A percentile compares a stretch with the other conserved stretches of the same genome.
Conservation (phyloP, 2,113 vertebrate species). For the Phalacrocorax carbo region DNA sequence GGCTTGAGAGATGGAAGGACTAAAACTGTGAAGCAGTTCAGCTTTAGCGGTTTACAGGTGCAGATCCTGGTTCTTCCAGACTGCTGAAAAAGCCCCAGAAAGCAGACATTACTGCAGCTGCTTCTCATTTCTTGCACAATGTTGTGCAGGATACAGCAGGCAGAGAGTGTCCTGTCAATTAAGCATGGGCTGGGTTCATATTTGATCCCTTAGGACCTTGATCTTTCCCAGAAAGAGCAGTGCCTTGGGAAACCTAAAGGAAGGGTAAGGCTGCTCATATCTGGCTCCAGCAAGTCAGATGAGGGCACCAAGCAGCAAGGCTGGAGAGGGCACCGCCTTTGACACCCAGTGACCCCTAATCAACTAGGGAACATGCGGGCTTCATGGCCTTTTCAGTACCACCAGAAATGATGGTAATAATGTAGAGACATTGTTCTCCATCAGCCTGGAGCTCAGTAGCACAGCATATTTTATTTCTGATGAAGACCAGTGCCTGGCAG, state of each 20-base stretch:
- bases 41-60: not conserved
- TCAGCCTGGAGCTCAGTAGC: not conserved
- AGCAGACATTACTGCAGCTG: not conserved
- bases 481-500: not conserved
- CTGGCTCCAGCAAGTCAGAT: not conserved
- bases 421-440: not conserved
- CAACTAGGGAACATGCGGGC: not conserved
- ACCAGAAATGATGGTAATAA: not conserved
- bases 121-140: not conserved
- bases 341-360: not conserved
- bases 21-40: not conserved
- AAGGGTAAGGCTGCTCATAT: not conserved
- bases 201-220: not conserved
- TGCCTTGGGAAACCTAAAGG: not conserved
- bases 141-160: not conserved
- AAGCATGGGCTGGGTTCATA: not conserved
- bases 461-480: not conserved
- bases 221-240: not conserved
- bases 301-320: not conserved
- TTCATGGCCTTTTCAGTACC: not conserved
- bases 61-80: not conserved
- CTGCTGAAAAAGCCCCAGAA: not conserved
- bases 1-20: not conserved
- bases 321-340: not conserved
- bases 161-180: too few species aligned